Evolutionary conservation across 2,113 vertebrate species (phyloP).

Genomic region (Rynchops niger): DNA sequence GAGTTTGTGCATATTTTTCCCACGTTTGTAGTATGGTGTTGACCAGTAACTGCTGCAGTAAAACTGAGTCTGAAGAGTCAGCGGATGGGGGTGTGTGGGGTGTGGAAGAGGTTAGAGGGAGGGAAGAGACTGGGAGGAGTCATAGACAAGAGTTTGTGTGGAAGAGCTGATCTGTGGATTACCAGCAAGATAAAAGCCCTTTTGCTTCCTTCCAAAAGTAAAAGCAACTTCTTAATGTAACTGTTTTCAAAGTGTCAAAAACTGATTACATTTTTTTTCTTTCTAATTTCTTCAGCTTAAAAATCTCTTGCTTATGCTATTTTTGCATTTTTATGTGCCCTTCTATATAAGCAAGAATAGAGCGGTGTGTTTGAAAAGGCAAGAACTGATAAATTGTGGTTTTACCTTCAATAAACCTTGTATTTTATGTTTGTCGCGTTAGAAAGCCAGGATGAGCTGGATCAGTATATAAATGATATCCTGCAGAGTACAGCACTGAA

Average conservation of each 20-base stretch:
- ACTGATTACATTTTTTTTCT: neutral
- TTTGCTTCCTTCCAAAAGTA: neutral
- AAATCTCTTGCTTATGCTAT: neutral
- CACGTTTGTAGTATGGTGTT: rapidly evolving
- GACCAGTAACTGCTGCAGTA: neutral
- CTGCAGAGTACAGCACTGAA: constrained; percentile 85
- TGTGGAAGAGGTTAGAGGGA: neutral
- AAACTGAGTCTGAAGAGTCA: neutral
- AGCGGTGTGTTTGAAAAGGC: neutral
- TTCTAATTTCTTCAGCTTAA: neutral
- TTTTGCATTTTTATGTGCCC: neutral
- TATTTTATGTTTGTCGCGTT: neutral
- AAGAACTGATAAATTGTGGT: neutral
- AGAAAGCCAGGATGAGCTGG: constrained; percentile 83
- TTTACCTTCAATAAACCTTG: constrained; percentile 4
- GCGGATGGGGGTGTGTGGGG: neutral
- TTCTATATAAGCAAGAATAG: neutral
- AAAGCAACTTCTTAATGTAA: neutral
- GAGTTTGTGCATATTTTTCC: neutral
- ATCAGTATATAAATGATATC: constrained; percentile 90
- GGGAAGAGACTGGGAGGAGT: neutral
- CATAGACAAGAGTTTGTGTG: neutral
- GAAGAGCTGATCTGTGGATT: neutral
- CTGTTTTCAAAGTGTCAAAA: neutral
- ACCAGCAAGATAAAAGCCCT: neutral